Evolutionary conservation across 2,797 vertebrate species (phyloP).

Genomic region (Manis pentadactyla): DNA sequence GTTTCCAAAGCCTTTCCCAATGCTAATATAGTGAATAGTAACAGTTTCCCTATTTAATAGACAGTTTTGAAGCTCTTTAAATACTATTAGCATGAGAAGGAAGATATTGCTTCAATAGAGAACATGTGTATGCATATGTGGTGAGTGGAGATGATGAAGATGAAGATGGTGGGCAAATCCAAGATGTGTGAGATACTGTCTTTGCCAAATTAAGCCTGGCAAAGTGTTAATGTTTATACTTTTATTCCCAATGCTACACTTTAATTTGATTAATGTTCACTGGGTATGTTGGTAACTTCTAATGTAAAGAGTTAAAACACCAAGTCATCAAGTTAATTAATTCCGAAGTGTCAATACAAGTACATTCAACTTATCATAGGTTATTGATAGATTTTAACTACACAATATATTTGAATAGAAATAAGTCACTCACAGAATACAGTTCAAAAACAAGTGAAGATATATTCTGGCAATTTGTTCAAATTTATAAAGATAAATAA

Average conservation of each 20-base stretch:
- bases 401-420: neutral
- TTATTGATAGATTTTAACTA: neutral
- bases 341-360: neutral
- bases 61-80: neutral
- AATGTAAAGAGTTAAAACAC: conserved; percentile 33
- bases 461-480: neutral
- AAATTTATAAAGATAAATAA: neutral
- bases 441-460: neutral
- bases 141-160: neutral
- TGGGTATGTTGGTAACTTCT: neutral
- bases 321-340: neutral
- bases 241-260: neutral
- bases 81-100: neutral
- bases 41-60: neutral
- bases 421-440: neutral
- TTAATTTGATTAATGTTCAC: conserved; percentile 8
- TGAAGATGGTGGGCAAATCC: too few species aligned
- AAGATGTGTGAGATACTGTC: neutral
- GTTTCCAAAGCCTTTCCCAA: neutral
- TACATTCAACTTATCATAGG: neutral
- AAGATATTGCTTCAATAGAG: neutral
- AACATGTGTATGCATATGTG: accelerated
- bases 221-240: neutral
- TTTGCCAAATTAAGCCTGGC: neutral
- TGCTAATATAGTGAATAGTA: neutral